phyloP scores from a whole-genome alignment of 1,140 invertebrate genomes.

The Drosophila watanabei region DNA sequence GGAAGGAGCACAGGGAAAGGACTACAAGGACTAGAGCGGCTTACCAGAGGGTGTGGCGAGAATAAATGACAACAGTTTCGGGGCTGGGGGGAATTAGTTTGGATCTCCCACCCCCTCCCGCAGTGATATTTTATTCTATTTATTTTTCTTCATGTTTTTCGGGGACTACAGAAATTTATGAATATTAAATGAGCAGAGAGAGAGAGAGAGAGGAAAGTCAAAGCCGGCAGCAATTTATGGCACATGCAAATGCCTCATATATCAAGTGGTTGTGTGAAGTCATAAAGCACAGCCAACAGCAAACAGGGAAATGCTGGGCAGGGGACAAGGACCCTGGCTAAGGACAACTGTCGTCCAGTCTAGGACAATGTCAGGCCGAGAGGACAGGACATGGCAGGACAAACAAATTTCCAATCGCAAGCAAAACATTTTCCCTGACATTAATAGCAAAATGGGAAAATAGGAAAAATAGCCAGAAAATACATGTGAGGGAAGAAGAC shows the following conservation, averaged over 20 bases:
- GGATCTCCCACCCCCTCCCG: neutral
- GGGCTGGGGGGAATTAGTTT: constrained; percentile 67
- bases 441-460: constrained; percentile 73
- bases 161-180: constrained; percentile 68
- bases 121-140: constrained; percentile 42
- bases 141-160: constrained; percentile 48
- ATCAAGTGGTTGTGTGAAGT: constrained; percentile 73
- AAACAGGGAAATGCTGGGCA: neutral
- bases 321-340: neutral
- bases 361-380: constrained; percentile 35
- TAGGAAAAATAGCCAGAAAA: constrained; percentile 13
- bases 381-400: constrained; percentile 55
- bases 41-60: constrained; percentile 46
- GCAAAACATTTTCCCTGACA: constrained; percentile 77
- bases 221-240: constrained; percentile 69
- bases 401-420: constrained; percentile 82
- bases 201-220: constrained; percentile 15
- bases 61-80: constrained; percentile 72
- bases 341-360: constrained; percentile 51
- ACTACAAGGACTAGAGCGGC: constrained; percentile 20
- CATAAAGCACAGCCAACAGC: constrained; percentile 54
- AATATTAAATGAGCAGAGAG: constrained; percentile 72
- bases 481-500: constrained; percentile 12
- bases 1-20: constrained; percentile 1
- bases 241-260: constrained; percentile 82